Evolutionary conservation across 35 echinoderm and acorn worm species (phyloP), one percentile per base, ranked within the genome.

Genomic region (Apostichopus parvimensis): DNA sequence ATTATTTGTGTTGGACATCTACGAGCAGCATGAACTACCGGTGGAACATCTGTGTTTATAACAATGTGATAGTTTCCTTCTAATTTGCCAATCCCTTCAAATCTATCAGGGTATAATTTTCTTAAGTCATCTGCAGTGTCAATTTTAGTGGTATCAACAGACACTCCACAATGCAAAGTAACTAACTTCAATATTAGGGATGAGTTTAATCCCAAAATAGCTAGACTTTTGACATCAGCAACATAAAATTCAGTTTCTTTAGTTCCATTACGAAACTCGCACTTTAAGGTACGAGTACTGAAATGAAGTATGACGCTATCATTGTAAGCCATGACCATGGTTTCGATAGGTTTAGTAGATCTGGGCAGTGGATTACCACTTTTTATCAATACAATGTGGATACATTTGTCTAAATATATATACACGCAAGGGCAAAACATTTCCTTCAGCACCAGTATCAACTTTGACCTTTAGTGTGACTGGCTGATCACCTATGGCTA

Each of bases 41-140:
- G 91, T 4, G 90, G 91, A 77, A 92, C 91, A 62, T 60, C 57
- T 56, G 81, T 20, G 56, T 92, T 66, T 53, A 52, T 75, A 6
- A 92, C 90, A 78, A 95, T 92, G 56, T 92, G 82, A 89, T 95
- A 92, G 9, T 61, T 58, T 78, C 91, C 86, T 57, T 79, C 21
- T 34, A 89, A 93, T 17, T 78, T 83, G 0, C 91, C 91, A 60
- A 92, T 88, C 7, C 90, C 91, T 72, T 95, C 58, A 64, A 92
- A 95, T 56, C 82, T 90, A 60, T 95, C 83, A 3, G 77, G 94
- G 54, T 88, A 95, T 24, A 61, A 5, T 7, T 80, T 52, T 58
- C 18, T 58, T 6, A 94, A 54, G 78, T 93, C 73, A 56, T 93
- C 75, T 52, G 62, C 53, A 52, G 61, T 92, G 56, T 83, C 17